phyloP scores from a whole-genome alignment of 2,888 invertebrate genomes.

The Polyommatus iphigenia region DNA sequence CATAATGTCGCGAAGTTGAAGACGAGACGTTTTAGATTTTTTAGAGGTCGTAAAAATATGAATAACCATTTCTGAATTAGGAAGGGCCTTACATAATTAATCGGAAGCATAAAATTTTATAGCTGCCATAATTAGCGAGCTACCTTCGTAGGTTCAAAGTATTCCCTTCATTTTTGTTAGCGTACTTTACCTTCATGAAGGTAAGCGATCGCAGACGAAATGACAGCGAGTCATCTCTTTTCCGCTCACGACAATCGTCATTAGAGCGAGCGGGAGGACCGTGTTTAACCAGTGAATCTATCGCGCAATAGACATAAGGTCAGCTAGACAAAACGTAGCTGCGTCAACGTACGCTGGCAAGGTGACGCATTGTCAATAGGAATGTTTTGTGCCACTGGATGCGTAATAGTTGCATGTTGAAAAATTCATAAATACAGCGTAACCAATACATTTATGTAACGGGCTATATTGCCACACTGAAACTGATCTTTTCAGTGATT shows the following conservation, averaged over 20 bases:
- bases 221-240: conserved; percentile 61
- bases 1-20: neutral
- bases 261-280: conserved; percentile 66
- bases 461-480: conserved; percentile 39
- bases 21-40: neutral
- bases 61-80: neutral
- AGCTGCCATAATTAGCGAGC: conserved; percentile 56
- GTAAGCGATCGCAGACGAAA: conserved; percentile 63
- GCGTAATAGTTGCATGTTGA: conserved; percentile 48
- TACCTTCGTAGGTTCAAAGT: conserved; percentile 68
- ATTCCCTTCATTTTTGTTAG: conserved; percentile 77
- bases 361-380: conserved; percentile 74
- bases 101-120: conserved; percentile 17
- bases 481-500: neutral
- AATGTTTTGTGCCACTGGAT: conserved; percentile 67
- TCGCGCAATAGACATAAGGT: conserved; percentile 71
- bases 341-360: conserved; percentile 79
- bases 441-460: conserved; percentile 56
- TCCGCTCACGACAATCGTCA: conserved; percentile 47
- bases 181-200: conserved; percentile 72
- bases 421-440: conserved; percentile 50
- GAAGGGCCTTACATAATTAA: conserved; percentile 10
- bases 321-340: conserved; percentile 75
- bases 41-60: neutral
- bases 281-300: conserved; percentile 66